Conservation (phyloP, 2,888 invertebrate species). For the Chymomyza procnemis region DNA sequence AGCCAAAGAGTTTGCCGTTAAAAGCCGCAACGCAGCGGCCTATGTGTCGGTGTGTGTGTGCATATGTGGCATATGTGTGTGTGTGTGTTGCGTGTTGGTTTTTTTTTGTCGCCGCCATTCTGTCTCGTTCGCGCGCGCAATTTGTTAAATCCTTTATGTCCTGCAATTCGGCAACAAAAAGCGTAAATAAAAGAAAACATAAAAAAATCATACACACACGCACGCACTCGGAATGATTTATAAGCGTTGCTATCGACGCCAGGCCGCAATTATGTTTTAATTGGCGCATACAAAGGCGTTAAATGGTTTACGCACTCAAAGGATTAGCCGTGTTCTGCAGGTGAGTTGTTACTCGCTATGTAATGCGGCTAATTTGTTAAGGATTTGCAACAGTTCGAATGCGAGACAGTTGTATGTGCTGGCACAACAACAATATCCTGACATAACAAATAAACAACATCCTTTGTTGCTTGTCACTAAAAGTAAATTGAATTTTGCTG, state of each 20-base stretch:
- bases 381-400: neutral
- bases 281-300: constrained; percentile 44
- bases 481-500: constrained; percentile 54
- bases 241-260: constrained; percentile 57
- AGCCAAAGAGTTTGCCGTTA: constrained; percentile 12
- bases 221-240: constrained; percentile 55
- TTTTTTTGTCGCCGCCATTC: constrained; percentile 34
- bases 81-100: constrained; percentile 17
- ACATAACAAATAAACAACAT: neutral
- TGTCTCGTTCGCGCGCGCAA: constrained; percentile 48
- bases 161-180: constrained; percentile 38
- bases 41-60: neutral
- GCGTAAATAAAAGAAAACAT: neutral
- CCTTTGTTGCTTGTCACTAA: constrained; percentile 9
- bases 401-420: neutral
- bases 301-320: constrained; percentile 61
- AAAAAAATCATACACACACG: neutral
- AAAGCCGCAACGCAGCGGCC: neutral
- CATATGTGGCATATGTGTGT: neutral
- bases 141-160: constrained; percentile 28
- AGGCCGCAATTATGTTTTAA: constrained; percentile 69
- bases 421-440: neutral
- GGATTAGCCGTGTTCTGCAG: constrained; percentile 58
- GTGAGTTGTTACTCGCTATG: constrained; percentile 16
- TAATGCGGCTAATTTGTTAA: neutral